Base-by-base conservation (phyloP, 2,888 invertebrate species). In the Drosophila borealis region DNA sequence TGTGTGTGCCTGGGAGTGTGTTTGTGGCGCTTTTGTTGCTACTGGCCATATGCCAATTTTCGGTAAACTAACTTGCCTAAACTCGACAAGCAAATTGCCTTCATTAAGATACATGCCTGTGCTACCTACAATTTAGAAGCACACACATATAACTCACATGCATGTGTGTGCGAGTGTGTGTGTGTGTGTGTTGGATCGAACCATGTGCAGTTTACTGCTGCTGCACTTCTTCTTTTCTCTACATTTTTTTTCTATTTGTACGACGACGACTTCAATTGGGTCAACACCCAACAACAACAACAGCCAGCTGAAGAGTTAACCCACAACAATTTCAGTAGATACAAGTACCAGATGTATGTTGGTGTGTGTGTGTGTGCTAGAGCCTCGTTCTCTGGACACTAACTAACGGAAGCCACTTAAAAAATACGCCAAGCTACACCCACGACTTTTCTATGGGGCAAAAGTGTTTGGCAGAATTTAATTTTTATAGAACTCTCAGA, bases 11-110 rank as follows among this genome's bases (percentile, higher is more conserved):
- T 42, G 39, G 49, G 46, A 42, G 34, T 45, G 53, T 66, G 53
- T 66, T 69, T 54, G 36, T 48, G 67, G 69, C 61, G 80, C 86
- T 76, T 78, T 83, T 80, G 86, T 81, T 89, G 79, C 75, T 80
- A 81, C 88, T 90, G 89, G 89, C 90, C 89, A 86, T 85, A 90
- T 88, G 89, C 90, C 89, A 90, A 90, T 86, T 89, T 89, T 89
- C 78, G 89, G 89, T 88, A 88, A 86, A 89, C 85, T 86, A 89
- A 86, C 89, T 89, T 86, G 85, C 85, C 85, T 89, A 88, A 86
- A 86, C 89, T 89, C 85, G 85, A 86, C 85, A 86, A 89, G 88
- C 89, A 86, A 86, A 86, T 89, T 86, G 85, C 89, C 85, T 86
- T 86, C 85, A 86, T 86, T 86, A 86, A 86, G 89, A 86, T 81